A percentile compares a stretch with the other conserved stretches of the same genome.
phyloP scores from a whole-genome alignment of 2,113 vertebrate genomes.

The Nyctibius bracteatus region DNA sequence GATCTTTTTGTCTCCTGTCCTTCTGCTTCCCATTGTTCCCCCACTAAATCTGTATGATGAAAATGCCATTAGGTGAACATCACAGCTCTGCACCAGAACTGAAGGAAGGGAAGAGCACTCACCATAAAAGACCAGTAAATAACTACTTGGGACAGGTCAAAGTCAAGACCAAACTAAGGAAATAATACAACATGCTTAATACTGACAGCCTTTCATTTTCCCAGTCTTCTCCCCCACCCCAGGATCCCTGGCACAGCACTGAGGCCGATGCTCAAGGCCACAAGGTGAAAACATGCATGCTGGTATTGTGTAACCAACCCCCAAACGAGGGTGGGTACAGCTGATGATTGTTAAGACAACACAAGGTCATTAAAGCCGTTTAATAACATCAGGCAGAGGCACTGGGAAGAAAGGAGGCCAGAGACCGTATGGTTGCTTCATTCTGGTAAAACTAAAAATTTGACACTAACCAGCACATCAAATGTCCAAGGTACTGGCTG shows the following conservation, averaged over 20 bases:
- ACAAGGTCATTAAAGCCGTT: background rate
- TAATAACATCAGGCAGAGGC: background rate
- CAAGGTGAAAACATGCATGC: background rate
- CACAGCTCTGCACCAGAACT: background rate
- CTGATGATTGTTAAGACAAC: background rate
- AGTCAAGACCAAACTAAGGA: background rate
- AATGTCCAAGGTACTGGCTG: background rate
- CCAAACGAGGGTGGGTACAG: background rate
- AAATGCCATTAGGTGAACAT: background rate
- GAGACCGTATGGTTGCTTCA: background rate
- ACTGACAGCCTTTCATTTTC: background rate
- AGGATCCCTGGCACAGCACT: background rate
- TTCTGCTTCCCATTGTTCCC: background rate
- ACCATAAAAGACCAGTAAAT: background rate
- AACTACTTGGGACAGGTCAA: background rate
- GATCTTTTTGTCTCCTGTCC: background rate
- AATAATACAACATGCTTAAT: background rate
- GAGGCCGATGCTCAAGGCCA: background rate
- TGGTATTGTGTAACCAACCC: background rate
- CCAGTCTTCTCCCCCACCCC: background rate
- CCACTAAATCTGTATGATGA: rapidly evolving
- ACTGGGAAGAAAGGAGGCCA: background rate
- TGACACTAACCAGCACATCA: background rate
- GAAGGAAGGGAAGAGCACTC: background rate
- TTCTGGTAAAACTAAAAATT: background rate